A percentile compares a stretch with the other conserved stretches of the same genome.
Evolutionary conservation across 2,888 invertebrate genomes (phyloP).

Genomic region (Euphydryas editha): DNA sequence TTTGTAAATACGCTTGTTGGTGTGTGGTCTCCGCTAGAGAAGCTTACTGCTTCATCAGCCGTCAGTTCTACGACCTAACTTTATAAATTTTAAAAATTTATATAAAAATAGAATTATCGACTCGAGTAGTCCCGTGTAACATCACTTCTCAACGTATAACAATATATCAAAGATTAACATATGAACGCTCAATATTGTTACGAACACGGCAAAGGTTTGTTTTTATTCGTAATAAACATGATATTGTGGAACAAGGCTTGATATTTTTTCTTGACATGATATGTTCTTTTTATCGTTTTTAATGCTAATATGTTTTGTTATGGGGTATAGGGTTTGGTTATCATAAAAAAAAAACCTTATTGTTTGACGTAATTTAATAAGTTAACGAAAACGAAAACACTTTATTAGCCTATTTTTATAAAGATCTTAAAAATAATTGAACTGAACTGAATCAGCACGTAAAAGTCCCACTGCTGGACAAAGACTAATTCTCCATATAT

Average conservation of each 20-base stretch:
- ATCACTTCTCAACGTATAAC: slow-evolving; percentile 56
- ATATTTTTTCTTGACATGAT: slow-evolving; percentile 1
- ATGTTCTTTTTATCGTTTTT: background rate
- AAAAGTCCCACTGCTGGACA: too few relatives aligned
- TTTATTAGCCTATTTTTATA: too few relatives aligned
- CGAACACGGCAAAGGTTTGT: slow-evolving; percentile 51
- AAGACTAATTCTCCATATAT: too few relatives aligned
- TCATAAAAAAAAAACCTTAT: background rate
- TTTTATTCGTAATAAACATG: slow-evolving; percentile 72
- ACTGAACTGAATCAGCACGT: too few relatives aligned
- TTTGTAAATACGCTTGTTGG: too few relatives aligned
- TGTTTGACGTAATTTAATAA: background rate
- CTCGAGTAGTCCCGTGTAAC: background rate
- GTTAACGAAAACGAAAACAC: background rate
- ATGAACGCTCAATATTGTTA: slow-evolving; percentile 50
- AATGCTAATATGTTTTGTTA: background rate
- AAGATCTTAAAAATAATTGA: too few relatives aligned
- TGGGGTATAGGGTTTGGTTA: background rate
- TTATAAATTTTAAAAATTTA: background rate
- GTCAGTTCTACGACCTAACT: background rate
- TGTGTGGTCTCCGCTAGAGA: too few relatives aligned
- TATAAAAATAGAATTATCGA: background rate
- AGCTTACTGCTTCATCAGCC: too few relatives aligned
- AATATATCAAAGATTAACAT: slow-evolving; percentile 69
- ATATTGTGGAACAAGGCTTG: slow-evolving; percentile 55